Percentiles rank a stretch among this genome's conserved stretches.
These are phyloP conservation scores for Semnornis frantzii DNA, from an alignment of 2,113 vertebrate genomes.

Conservation along the genomic window DNA sequence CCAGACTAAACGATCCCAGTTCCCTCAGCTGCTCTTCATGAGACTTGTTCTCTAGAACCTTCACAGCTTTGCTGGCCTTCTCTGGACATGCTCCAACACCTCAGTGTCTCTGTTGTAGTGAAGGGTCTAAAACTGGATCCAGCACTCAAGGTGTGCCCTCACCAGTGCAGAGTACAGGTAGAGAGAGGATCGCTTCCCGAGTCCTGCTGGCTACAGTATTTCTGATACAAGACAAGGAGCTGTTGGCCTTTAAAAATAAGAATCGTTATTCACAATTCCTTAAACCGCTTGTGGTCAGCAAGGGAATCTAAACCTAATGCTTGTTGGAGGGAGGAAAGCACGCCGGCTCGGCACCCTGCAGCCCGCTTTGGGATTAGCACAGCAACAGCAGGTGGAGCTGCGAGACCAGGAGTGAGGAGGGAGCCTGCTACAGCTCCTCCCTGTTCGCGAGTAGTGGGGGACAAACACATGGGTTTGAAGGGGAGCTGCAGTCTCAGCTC, in stretches of 20 bases:
- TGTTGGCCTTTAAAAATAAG: not conserved
- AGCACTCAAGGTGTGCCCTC: too few species aligned
- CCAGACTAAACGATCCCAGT: too few species aligned
- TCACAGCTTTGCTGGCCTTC: too few species aligned
- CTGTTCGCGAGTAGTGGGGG: rapidly evolving
- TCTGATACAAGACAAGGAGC: not conserved
- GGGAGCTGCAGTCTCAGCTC: not conserved
- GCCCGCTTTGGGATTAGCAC: not conserved
- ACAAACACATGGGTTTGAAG: rapidly evolving
- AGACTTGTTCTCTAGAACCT: too few species aligned
- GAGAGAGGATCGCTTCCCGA: too few species aligned
- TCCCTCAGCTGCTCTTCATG: too few species aligned
- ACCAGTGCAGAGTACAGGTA: too few species aligned
- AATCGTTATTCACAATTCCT: not conserved
- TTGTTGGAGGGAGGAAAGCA: rapidly evolving
- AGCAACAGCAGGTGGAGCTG: slow-evolving; percentile 58
- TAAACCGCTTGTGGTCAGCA: not conserved
- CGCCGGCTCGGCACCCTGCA: rapidly evolving
- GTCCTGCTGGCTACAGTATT: too few species aligned
- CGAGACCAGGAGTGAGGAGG: not conserved
- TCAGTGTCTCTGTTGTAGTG: too few species aligned
- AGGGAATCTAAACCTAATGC: not conserved
- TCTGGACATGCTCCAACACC: too few species aligned
- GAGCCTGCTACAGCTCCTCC: rapidly evolving
- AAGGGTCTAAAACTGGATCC: too few species aligned